Conservation (phyloP, 2,888 invertebrate species). For the Euclidia mi region DNA sequence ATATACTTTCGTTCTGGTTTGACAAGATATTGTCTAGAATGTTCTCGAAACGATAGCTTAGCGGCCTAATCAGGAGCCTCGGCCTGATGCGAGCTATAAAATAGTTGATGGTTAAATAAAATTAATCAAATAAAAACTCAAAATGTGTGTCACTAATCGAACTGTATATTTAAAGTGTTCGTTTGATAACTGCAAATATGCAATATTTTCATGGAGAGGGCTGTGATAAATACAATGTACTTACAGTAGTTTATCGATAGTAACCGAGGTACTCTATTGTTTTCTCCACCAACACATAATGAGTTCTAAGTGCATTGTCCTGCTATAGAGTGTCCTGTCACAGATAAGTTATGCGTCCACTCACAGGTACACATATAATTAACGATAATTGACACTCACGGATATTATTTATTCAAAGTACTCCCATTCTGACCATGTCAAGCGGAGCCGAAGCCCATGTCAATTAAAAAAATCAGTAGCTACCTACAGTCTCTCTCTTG, state of each 20-base stretch:
- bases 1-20: constrained; percentile 51
- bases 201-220: constrained; percentile 22
- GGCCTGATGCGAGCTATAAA: no score
- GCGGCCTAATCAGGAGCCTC: no score
- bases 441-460: constrained; percentile 13
- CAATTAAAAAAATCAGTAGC: constrained; percentile 15
- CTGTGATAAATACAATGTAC: constrained; percentile 44
- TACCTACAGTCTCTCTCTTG: neutral
- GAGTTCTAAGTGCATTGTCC: constrained; percentile 78
- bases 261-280: constrained; percentile 69
- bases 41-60: neutral
- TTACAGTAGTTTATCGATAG: constrained; percentile 66
- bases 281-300: constrained; percentile 68
- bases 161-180: constrained; percentile 7
- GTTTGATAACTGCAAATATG: neutral
- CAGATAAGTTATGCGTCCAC: constrained; percentile 62
- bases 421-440: constrained; percentile 17
- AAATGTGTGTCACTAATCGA: no score
- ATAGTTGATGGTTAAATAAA: no score
- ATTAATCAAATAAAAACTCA: neutral
- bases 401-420: constrained; percentile 25
- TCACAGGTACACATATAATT: constrained; percentile 41
- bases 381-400: constrained; percentile 39
- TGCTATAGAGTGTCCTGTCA: constrained; percentile 61
- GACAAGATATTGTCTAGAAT: neutral